These are phyloP conservation scores for Branchinecta sandiegonensis DNA, from an alignment of 2,888 invertebrate genomes.

Conservation along the genomic window DNA sequence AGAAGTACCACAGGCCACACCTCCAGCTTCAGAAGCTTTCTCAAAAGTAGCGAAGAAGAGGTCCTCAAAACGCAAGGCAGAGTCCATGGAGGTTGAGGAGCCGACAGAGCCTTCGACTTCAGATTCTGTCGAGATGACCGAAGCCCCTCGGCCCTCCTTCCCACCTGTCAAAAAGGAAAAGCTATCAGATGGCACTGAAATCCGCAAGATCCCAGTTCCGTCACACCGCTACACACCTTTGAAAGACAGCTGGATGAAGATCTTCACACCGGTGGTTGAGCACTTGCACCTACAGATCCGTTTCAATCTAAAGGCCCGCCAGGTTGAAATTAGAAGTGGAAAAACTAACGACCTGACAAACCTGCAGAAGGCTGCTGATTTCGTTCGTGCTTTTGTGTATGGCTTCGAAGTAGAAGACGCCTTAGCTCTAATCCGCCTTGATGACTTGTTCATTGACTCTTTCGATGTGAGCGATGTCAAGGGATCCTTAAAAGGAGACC, in stretches of 20 bases:
- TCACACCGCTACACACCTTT: constrained; percentile 82
- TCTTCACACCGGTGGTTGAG: constrained; percentile 90
- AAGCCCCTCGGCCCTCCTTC: constrained; percentile 29
- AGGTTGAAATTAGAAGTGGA: constrained; percentile 65
- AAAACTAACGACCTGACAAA: constrained; percentile 63
- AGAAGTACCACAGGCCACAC: too few relatives aligned
- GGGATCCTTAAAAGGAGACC: constrained; percentile 74
- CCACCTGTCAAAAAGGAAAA: constrained; percentile 33
- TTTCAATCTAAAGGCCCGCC: constrained; percentile 77
- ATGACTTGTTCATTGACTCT: constrained; percentile 90
- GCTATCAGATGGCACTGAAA: constrained; percentile 29
- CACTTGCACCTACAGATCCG: constrained; percentile 83
- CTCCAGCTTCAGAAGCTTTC: too few relatives aligned
- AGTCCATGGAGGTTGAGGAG: constrained; percentile 18
- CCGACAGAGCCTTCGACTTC: not conserved
- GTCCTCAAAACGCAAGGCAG: not conserved
- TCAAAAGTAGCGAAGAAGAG: not conserved
- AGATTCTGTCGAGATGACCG: not conserved
- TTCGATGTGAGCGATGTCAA: constrained; percentile 96
- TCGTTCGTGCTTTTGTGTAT: constrained; percentile 85
- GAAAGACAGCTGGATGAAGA: constrained; percentile 92
- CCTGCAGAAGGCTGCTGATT: constrained; percentile 94
- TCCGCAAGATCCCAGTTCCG: constrained; percentile 58
- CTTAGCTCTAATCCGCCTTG: constrained; percentile 76
- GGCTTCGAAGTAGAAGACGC: constrained; percentile 98